A percentile compares a stretch with the other conserved stretches of the same genome.
Conservation (phyloP, 2,888 invertebrate genomes). For the Noctua comes region DNA sequence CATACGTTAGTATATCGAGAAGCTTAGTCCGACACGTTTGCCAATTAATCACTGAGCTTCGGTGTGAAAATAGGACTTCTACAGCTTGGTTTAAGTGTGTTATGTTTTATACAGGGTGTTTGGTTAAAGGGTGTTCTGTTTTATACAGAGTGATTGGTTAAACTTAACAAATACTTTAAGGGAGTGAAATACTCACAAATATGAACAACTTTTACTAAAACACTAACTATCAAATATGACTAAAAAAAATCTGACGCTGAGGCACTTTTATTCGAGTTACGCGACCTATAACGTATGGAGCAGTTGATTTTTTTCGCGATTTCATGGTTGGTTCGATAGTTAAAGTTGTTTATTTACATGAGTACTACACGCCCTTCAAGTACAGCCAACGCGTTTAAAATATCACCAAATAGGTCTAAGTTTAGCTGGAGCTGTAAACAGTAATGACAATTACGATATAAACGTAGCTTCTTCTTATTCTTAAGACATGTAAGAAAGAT, state of each 20-base stretch:
- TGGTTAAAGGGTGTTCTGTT: neutral
- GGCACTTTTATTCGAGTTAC: too few relatives aligned
- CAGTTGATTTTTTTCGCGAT: too few relatives aligned
- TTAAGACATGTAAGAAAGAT: neutral
- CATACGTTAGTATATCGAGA: slow-evolving; percentile 34
- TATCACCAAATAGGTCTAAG: neutral
- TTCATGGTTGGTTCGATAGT: neutral
- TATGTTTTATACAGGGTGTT: neutral
- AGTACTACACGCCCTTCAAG: neutral
- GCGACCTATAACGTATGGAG: neutral
- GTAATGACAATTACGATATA: neutral
- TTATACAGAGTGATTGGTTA: neutral
- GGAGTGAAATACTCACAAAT: neutral
- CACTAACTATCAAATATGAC: neutral
- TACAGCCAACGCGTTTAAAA: neutral
- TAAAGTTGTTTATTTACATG: neutral
- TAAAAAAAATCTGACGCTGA: too few relatives aligned
- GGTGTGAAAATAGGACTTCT: slow-evolving; percentile 40
- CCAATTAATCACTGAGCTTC: slow-evolving; percentile 51
- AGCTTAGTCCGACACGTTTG: slow-evolving; percentile 49
- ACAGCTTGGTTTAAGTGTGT: neutral
- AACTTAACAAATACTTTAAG: neutral
- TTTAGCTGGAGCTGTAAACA: neutral
- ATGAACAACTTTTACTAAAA: neutral
- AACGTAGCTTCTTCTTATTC: neutral